phyloP scores from a whole-genome alignment of 2,888 invertebrate genomes.

The Drosophila anomalipes region DNA sequence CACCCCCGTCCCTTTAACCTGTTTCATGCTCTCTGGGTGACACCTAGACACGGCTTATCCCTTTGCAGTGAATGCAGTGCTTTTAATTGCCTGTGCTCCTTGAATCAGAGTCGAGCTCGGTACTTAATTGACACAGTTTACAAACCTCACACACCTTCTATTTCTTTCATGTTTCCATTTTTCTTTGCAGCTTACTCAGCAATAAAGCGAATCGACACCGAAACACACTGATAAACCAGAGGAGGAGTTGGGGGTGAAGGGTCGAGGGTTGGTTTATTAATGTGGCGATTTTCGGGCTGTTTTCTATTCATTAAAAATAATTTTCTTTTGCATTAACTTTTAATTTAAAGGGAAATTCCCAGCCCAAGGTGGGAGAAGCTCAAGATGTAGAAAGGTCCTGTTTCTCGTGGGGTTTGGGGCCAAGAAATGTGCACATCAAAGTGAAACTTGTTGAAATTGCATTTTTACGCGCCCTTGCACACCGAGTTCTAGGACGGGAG shows the following conservation, averaged over 20 bases:
- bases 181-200: conserved; percentile 13
- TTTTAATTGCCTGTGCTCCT: conserved; percentile 48
- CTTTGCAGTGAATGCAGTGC: conserved; percentile 19
- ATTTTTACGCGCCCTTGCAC: conserved; percentile 82
- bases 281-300: conserved; percentile 70
- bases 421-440: conserved; percentile 79
- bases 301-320: conserved; percentile 81
- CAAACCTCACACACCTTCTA: conserved; percentile 21
- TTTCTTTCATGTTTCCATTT: not conserved
- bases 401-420: conserved; percentile 27
- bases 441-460: conserved; percentile 81
- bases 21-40: conserved; percentile 2
- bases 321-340: conserved; percentile 79
- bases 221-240: not conserved
- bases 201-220: conserved; percentile 44
- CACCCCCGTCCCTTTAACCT: not conserved
- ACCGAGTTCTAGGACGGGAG: conserved; percentile 44
- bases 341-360: conserved; percentile 68
- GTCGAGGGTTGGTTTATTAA: conserved; percentile 55
- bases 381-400: conserved; percentile 12
- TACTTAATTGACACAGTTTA: conserved; percentile 70
- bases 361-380: conserved; percentile 19
- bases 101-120: conserved; percentile 34
- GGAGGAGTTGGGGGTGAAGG: not conserved
- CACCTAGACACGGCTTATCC: conserved; percentile 28